phyloP scores from a whole-genome alignment of 2,113 vertebrate genomes.

The Aix galericulata region DNA sequence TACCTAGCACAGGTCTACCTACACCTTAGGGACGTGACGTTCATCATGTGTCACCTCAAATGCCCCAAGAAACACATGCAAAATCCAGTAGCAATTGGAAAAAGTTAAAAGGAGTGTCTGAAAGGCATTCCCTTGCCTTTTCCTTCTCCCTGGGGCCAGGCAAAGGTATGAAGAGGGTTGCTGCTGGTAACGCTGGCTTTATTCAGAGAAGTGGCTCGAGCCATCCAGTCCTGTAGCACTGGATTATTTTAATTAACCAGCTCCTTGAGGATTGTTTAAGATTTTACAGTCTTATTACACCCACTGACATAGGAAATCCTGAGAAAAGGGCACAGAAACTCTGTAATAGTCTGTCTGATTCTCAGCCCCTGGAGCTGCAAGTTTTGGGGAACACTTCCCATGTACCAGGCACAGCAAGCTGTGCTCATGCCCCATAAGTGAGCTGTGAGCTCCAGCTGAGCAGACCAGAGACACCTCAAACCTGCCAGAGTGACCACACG shows the following conservation, averaged over 20 bases:
- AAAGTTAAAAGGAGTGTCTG: neutral
- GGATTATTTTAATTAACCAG: conserved; percentile 7
- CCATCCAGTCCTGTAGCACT: neutral
- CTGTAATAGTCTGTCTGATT: neutral
- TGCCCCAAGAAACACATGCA: neutral
- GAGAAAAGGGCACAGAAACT: neutral
- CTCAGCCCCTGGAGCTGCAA: neutral
- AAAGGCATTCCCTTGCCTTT: neutral
- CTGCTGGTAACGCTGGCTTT: neutral
- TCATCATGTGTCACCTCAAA: neutral
- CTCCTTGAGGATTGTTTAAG: neutral
- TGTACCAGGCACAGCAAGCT: neutral
- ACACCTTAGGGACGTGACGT: rapidly evolving
- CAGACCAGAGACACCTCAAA: neutral
- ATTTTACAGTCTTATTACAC: neutral
- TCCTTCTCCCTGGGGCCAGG: neutral
- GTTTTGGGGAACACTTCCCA: neutral
- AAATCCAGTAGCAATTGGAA: neutral
- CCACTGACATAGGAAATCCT: neutral
- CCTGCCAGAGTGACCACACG: neutral
- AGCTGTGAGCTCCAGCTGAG: neutral
- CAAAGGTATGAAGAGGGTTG: neutral
- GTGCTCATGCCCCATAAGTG: neutral
- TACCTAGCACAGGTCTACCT: neutral
- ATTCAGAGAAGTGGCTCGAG: neutral